These are phyloP conservation scores for Pseudorasbora parva DNA, from an alignment of 2,113 vertebrate species.

Conservation along the genomic window DNA sequence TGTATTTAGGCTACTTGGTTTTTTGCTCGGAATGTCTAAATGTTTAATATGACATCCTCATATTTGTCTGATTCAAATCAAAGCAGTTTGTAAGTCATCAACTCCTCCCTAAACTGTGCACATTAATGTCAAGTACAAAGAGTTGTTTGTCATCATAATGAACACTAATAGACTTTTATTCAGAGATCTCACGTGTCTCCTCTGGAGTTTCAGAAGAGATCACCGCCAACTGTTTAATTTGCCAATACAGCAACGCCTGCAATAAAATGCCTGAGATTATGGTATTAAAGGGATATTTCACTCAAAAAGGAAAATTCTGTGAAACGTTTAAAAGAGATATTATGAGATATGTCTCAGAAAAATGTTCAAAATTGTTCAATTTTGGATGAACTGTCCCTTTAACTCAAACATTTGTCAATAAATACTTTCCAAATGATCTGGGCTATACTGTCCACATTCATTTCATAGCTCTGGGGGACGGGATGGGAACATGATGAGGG, in stretches of 20 bases:
- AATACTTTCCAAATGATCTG: background rate
- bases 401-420: background rate
- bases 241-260: background rate
- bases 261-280: background rate
- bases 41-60: background rate
- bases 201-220: background rate
- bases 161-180: background rate
- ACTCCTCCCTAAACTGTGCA: too few species aligned
- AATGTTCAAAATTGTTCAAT: background rate
- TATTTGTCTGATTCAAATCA: background rate
- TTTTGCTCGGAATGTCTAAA: background rate
- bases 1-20: background rate
- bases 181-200: background rate
- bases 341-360: too few species aligned
- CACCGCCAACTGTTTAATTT: background rate
- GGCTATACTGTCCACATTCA: slow-evolving; percentile 1
- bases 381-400: background rate
- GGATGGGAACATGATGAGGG: background rate
- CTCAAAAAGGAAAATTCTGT: background rate
- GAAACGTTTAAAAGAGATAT: too few species aligned
- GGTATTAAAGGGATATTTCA: background rate
- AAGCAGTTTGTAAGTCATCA: background rate
- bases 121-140: background rate
- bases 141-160: background rate
- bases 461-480: background rate